These are phyloP conservation scores for Lagodon rhomboides DNA, from an alignment of 2,797 vertebrate genomes.

Conservation along the genomic window DNA sequence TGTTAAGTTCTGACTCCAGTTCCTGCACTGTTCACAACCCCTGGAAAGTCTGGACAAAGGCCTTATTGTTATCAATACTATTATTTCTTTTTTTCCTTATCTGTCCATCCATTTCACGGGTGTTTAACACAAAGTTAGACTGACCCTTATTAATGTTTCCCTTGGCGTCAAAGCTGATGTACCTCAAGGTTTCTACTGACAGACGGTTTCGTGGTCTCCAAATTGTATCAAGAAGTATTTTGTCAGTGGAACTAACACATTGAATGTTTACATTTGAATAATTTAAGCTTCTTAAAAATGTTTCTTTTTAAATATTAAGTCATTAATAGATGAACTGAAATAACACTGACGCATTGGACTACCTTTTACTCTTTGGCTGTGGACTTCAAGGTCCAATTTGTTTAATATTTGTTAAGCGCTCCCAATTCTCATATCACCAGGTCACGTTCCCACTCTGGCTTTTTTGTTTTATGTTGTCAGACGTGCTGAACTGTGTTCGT, in stretches of 20 bases:
- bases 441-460: rapidly evolving
- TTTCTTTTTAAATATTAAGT: not conserved
- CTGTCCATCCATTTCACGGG: not conserved
- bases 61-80: not conserved
- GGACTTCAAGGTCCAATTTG: not conserved
- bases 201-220: slow-evolving; percentile 1
- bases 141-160: slow-evolving; percentile 2
- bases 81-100: not conserved
- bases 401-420: not conserved
- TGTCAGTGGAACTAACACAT: slow-evolving; percentile 7
- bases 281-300: slow-evolving; percentile 17
- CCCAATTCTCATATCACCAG: not conserved
- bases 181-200: slow-evolving; percentile 32
- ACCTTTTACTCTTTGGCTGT: not conserved
- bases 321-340: not conserved
- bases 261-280: slow-evolving; percentile 39
- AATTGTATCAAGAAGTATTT: slow-evolving; percentile 19
- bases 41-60: slow-evolving; percentile 41
- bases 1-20: slow-evolving; percentile 22
- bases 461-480: not conserved
- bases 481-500: not conserved
- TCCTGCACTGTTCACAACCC: slow-evolving; percentile 44
- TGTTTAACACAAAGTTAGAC: not conserved
- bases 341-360: not conserved
- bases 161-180: slow-evolving; percentile 14